These are phyloP conservation scores for Rotaria magnacalcarata DNA, from an alignment of 2,888 invertebrate genomes.

Conservation along the genomic window DNA sequence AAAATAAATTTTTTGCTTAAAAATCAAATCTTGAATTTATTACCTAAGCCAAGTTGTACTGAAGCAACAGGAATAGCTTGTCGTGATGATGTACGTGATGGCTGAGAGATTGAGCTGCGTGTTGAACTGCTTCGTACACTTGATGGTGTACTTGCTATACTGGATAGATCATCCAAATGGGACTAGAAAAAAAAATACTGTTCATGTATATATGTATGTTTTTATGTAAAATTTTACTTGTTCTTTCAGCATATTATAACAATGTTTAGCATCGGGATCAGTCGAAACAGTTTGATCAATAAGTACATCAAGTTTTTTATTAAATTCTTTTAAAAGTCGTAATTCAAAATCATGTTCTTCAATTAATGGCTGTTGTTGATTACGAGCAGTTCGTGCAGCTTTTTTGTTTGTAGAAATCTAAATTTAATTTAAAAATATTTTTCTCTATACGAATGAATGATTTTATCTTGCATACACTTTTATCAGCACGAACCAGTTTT, in stretches of 20 bases:
- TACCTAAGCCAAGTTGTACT: conserved; percentile 28
- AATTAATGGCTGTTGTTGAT: background rate
- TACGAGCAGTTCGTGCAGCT: background rate
- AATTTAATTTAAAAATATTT: background rate
- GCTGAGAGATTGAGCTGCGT: conserved; percentile 20
- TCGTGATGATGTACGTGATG: conserved; percentile 2
- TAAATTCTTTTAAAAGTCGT: conserved; percentile 7
- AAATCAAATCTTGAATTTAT: background rate
- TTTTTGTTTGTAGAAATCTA: background rate
- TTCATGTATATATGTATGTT: background rate
- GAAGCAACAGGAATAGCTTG: background rate
- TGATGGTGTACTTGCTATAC: conserved; percentile 22
- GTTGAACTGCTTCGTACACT: conserved; percentile 22
- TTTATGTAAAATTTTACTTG: background rate
- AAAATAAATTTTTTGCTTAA: background rate
- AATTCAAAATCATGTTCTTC: conserved; percentile 20
- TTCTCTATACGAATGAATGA: background rate
- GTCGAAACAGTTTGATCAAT: background rate
- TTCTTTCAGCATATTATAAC: conserved; percentile 35
- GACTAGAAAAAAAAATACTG: background rate
- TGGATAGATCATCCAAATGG: background rate
- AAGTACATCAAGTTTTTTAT: background rate
- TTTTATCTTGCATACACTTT: background rate
- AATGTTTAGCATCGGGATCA: conserved; percentile 16
- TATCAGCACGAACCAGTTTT: background rate